phyloP scores from a whole-genome alignment of 2,888 invertebrate species.

The Trichacis sp. region DNA sequence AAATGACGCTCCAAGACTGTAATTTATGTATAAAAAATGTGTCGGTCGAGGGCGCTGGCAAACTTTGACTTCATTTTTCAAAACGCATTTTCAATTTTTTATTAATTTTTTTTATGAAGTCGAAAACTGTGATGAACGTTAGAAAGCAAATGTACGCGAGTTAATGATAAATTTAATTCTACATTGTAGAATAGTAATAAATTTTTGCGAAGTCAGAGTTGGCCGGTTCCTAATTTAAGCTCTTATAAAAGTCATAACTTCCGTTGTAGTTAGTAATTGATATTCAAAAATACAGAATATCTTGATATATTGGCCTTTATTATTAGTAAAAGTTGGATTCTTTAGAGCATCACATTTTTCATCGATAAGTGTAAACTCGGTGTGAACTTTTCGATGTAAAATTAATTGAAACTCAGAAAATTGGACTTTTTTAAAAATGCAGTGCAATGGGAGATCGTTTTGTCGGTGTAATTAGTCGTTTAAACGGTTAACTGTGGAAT shows the following conservation, averaged over 20 bases:
- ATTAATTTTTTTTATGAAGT: not conserved
- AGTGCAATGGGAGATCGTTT: conserved; percentile 25
- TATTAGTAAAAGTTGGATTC: conserved; percentile 1
- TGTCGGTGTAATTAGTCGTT: conserved; percentile 26
- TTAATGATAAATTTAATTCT: not conserved
- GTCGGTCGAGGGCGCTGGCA: conserved; percentile 28
- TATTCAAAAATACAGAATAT: conserved; percentile 41
- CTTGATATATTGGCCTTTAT: conserved; percentile 5
- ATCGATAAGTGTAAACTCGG: not conserved
- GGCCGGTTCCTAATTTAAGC: conserved; percentile 9
- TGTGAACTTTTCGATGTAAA: not conserved
- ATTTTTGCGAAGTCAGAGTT: not conserved
- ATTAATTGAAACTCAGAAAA: not conserved
- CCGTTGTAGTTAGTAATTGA: conserved; percentile 45
- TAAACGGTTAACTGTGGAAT: conserved; percentile 24
- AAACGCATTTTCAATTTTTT: not conserved
- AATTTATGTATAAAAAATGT: conserved; percentile 51
- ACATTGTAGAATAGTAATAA: not conserved
- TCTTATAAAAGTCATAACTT: conserved; percentile 34
- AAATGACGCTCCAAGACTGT: conserved; percentile 42
- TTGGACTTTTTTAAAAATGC: conserved; percentile 28
- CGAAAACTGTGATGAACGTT: not conserved
- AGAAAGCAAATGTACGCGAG: not conserved
- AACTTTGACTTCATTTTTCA: conserved; percentile 11
- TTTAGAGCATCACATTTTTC: conserved; percentile 1